These are phyloP conservation scores for Oreochromis niloticus DNA, from an alignment of 2,113 vertebrate species.

Conservation along the genomic window DNA sequence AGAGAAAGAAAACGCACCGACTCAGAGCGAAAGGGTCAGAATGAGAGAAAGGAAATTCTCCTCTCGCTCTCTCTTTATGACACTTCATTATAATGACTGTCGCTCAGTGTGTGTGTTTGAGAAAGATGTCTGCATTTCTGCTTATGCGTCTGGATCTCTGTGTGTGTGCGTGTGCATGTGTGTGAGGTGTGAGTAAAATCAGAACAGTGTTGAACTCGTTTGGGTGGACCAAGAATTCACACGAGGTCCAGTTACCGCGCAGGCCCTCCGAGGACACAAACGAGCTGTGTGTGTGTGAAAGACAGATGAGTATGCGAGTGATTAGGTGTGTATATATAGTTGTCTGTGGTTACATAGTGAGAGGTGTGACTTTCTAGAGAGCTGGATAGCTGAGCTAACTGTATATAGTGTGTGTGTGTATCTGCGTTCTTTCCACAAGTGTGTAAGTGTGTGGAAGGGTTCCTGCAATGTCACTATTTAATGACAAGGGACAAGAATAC, in stretches of 20 bases:
- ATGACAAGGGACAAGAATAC: not conserved
- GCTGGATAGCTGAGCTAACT: not conserved
- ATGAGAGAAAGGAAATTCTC: not conserved
- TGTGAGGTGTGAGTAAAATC: constrained; percentile 41
- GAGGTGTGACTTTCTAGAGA: constrained; percentile 38
- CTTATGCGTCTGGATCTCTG: not conserved
- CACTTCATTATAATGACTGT: constrained; percentile 14
- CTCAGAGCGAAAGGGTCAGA: not conserved
- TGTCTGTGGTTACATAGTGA: constrained; percentile 32
- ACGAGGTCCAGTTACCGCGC: constrained; percentile 62
- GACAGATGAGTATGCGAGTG: constrained; percentile 38
- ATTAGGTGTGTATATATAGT: constrained; percentile 57
- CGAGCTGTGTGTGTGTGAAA: constrained; percentile 4
- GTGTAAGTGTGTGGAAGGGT: constrained; percentile 1
- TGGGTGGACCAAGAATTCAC: constrained; percentile 65
- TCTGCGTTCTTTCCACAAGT: constrained; percentile 34
- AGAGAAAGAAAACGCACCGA: not conserved
- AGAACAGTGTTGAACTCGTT: constrained; percentile 57
- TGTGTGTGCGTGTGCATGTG: not conserved
- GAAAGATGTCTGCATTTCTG: not conserved
- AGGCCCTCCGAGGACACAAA: constrained; percentile 42
- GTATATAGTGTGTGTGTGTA: constrained; percentile 14
- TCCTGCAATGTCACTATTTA: constrained; percentile 9
- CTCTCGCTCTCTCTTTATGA: not conserved
- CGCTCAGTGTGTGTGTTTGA: not conserved